phyloP scores from a whole-genome alignment of 2,113 vertebrate genomes.

The Heteronetta atricapilla region DNA sequence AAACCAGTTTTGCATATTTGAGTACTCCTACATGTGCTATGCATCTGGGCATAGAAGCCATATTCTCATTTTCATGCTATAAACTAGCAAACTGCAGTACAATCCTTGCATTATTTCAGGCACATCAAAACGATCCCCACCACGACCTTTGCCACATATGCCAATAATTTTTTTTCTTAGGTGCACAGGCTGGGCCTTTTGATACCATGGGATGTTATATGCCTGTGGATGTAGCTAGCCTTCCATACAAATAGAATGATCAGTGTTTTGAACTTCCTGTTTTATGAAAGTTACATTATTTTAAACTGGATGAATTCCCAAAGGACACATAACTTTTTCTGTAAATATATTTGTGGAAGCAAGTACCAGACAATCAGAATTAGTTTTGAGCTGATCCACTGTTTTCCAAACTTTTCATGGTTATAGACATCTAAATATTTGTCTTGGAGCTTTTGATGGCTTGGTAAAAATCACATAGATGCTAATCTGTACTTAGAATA shows the following conservation, averaged over 20 bases:
- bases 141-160: background rate
- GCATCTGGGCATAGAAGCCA: background rate
- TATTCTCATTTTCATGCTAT: background rate
- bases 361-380: background rate
- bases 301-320: background rate
- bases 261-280: background rate
- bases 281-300: background rate
- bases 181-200: background rate
- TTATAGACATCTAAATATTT: background rate
- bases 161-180: background rate
- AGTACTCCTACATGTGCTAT: background rate
- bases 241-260: background rate
- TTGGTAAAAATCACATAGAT: background rate
- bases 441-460: background rate
- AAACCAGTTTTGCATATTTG: background rate
- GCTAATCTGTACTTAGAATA: background rate
- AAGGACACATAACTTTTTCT: background rate
- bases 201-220: rapidly evolving
- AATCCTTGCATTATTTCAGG: background rate
- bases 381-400: background rate
- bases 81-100: background rate
- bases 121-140: background rate
- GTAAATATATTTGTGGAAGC: background rate
- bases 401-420: background rate
- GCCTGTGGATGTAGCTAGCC: background rate